Conservation (phyloP, 2,888 invertebrate genomes). For the Dyspetes luteomarginatus region DNA sequence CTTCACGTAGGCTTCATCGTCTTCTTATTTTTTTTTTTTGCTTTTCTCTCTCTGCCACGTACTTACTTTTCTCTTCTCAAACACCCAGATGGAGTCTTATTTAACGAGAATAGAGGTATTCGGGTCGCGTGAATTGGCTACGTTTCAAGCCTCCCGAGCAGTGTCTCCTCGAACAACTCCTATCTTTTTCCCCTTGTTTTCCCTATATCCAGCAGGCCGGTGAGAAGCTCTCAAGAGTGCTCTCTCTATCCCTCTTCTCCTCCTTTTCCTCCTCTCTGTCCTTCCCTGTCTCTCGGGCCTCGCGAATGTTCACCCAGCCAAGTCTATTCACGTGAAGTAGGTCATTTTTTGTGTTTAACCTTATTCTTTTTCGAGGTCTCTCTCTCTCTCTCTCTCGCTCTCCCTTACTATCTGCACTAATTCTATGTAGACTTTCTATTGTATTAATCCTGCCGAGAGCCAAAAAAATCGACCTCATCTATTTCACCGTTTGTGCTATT, state of each 20-base stretch:
- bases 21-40: conserved; percentile 8
- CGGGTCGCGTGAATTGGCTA: conserved; percentile 70
- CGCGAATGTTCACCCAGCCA: conserved; percentile 18
- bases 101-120: conserved; percentile 69
- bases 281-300: conserved; percentile 17
- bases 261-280: conserved; percentile 15
- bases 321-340: conserved; percentile 42
- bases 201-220: conserved; percentile 15
- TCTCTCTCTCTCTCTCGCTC: background rate
- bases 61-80: conserved; percentile 57
- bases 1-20: conserved; percentile 42
- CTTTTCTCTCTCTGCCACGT: conserved; percentile 20
- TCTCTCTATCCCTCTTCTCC: conserved; percentile 32
- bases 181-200: conserved; percentile 30
- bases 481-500: background rate
- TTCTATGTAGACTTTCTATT: conserved; percentile 16
- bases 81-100: conserved; percentile 64
- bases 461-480: background rate
- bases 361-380: background rate
- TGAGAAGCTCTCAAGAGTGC: conserved; percentile 30
- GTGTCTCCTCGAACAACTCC: conserved; percentile 55
- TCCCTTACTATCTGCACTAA: background rate
- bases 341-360: conserved; percentile 53
- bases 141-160: conserved; percentile 68
- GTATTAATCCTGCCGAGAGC: conserved; percentile 16